phyloP scores from a whole-genome alignment of 2,113 vertebrate genomes.

The Sapajus apella region DNA sequence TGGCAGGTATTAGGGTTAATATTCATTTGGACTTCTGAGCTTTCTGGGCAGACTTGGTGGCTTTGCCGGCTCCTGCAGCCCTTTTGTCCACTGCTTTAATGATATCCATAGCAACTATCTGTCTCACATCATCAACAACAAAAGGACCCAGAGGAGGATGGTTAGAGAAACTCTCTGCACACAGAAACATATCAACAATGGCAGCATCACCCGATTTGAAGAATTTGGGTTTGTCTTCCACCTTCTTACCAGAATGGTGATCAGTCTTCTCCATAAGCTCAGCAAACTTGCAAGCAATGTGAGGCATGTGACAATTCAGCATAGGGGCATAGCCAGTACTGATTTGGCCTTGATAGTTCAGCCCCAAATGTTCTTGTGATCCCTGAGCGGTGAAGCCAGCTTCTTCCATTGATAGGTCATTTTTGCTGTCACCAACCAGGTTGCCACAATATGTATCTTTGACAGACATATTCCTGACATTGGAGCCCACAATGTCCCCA shows the following conservation, averaged over 20 bases:
- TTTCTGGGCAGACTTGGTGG: background rate
- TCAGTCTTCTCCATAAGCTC: constrained; percentile 94
- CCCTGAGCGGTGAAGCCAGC: no score
- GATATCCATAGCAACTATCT: background rate
- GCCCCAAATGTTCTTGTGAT: background rate
- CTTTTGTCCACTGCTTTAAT: background rate
- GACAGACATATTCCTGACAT: background rate
- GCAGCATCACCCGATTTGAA: constrained; percentile 93
- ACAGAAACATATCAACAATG: constrained; percentile 94
- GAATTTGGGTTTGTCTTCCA: constrained; percentile 94
- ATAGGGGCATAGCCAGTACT: background rate
- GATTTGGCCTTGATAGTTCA: background rate
- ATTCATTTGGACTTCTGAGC: background rate
- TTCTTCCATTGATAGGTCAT: background rate
- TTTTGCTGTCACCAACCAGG: background rate
- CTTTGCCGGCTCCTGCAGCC: background rate
- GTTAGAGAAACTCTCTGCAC: constrained; percentile 96
- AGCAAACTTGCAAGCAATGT: constrained; percentile 93
- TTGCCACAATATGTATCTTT: background rate
- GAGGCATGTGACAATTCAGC: constrained; percentile 77
- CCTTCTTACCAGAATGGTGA: constrained; percentile 94
- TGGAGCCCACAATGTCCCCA: background rate
- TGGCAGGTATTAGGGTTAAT: background rate
- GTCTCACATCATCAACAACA: background rate
- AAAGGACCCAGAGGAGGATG: constrained; percentile 90